These are phyloP conservation scores for Hepsetus odoe DNA, from an alignment of 2,113 vertebrate species.

Conservation along the genomic window DNA sequence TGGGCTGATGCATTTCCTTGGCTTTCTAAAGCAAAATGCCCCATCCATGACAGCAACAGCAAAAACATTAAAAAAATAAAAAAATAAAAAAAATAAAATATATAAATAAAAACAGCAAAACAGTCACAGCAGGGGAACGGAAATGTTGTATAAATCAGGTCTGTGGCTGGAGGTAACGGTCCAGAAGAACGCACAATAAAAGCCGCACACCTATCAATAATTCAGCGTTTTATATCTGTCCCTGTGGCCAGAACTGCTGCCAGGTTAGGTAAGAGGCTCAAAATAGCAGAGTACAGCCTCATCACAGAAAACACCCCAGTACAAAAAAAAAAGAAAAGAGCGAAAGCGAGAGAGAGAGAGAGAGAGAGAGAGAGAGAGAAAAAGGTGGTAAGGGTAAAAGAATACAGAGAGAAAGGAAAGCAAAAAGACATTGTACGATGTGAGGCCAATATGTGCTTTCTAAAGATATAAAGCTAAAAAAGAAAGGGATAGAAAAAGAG, in stretches of 20 bases:
- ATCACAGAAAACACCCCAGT: slow-evolving; percentile 57
- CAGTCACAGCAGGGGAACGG: background rate
- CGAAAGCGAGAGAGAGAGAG: background rate
- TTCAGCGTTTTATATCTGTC: slow-evolving; percentile 63
- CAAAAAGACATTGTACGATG: no score
- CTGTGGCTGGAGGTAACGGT: background rate
- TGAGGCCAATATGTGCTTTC: no score
- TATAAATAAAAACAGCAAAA: background rate
- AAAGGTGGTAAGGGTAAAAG: background rate
- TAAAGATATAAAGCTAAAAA: background rate
- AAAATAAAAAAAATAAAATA: no score
- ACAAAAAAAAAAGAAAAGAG: background rate
- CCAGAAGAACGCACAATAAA: slow-evolving; percentile 60
- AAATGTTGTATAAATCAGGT: background rate
- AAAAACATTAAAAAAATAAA: no score
- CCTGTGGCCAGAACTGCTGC: slow-evolving; percentile 52
- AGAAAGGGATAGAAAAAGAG: background rate
- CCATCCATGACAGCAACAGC: background rate
- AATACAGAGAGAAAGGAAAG: no score
- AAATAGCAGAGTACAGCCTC: slow-evolving; percentile 57
- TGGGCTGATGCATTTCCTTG: background rate
- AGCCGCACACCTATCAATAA: slow-evolving; percentile 63
- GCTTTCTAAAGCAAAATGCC: background rate
- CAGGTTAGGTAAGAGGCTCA: slow-evolving; percentile 50
- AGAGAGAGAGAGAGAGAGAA: background rate